These are phyloP conservation scores for Prunella fulvescens DNA, from an alignment of 2,113 vertebrate genomes.

Conservation along the genomic window DNA sequence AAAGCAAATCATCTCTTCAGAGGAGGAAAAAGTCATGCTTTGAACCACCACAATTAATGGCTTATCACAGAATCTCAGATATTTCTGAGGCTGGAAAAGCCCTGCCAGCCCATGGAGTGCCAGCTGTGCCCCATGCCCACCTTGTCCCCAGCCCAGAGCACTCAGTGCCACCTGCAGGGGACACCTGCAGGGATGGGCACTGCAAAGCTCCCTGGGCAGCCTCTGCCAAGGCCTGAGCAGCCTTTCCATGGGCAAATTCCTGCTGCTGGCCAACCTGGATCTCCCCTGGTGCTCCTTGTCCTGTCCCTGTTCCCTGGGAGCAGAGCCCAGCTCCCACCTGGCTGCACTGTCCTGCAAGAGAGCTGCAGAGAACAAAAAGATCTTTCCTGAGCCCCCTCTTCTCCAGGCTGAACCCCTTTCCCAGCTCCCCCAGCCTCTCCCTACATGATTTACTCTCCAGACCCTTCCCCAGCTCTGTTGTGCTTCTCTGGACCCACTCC, in stretches of 20 bases:
- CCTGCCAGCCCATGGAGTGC: accelerated
- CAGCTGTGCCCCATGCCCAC: not conserved
- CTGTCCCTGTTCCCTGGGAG: not conserved
- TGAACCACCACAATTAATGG: not conserved
- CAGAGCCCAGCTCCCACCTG: accelerated
- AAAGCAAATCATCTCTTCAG: not conserved
- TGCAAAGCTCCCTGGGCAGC: not conserved
- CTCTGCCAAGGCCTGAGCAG: accelerated
- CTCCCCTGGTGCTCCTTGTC: not conserved
- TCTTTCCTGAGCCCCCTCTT: not conserved
- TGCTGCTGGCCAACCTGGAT: accelerated
- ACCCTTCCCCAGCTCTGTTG: accelerated
- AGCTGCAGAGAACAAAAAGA: accelerated
- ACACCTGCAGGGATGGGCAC: not conserved
- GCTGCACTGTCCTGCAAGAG: not conserved
- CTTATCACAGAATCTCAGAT: not conserved
- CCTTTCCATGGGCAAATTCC: accelerated
- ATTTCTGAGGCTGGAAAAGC: accelerated
- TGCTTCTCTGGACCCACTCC: not conserved
- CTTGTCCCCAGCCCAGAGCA: not conserved
- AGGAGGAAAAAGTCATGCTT: not conserved
- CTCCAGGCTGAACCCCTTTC: not conserved
- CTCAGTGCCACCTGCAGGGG: not conserved
- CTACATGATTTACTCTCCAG: not conserved
- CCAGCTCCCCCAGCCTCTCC: not conserved